Conservation (phyloP, 2,113 vertebrate species). For the Elachura formosa region DNA sequence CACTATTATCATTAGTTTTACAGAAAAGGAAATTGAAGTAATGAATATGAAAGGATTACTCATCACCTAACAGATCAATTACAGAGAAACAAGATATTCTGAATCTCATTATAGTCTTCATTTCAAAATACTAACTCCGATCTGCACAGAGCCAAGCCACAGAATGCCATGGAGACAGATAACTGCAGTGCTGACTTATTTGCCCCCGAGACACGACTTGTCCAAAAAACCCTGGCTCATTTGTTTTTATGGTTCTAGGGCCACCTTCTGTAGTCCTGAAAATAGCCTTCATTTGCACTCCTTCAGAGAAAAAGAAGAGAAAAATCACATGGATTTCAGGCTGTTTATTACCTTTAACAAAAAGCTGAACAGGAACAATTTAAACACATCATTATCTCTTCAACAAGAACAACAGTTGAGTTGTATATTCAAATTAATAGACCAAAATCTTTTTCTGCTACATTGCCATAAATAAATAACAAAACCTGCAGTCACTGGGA, state of each 20-base stretch:
- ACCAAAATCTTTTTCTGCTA: neutral
- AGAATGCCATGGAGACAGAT: neutral
- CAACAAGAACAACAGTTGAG: neutral
- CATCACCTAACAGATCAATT: neutral
- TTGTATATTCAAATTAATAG: neutral
- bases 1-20: neutral
- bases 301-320: neutral
- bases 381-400: neutral
- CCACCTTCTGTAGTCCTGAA: neutral
- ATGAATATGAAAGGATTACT: neutral
- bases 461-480: neutral
- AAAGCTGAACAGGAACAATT: neutral
- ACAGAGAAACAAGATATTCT: neutral
- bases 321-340: neutral
- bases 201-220: neutral
- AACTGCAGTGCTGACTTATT: neutral
- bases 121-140: neutral
- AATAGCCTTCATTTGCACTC: neutral
- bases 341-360: neutral
- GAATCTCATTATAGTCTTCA: neutral
- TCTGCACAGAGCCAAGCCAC: neutral
- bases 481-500: neutral
- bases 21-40: neutral
- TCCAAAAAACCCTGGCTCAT: neutral
- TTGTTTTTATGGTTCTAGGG: neutral